A percentile compares a stretch with the other conserved stretches of the same genome.
These are phyloP conservation scores for Thereva nobilitata DNA, from an alignment of 2,888 invertebrate species.

Conservation along the genomic window DNA sequence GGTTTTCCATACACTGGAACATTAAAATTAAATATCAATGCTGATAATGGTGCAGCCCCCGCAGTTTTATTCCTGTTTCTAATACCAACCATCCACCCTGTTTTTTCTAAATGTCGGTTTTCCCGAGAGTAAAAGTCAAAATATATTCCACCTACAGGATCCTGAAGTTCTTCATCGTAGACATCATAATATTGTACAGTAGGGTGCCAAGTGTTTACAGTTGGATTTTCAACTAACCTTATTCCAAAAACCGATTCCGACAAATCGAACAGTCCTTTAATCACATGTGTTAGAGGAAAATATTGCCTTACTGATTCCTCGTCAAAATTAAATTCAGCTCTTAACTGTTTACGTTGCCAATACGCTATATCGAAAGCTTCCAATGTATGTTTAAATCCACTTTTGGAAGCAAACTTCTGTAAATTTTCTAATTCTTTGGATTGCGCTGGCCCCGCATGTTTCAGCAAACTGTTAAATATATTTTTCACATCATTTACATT, in stretches of 20 bases:
- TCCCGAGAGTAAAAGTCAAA: constrained; percentile 78
- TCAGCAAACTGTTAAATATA: constrained; percentile 68
- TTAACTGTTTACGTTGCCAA: constrained; percentile 79
- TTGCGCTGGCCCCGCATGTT: constrained; percentile 74
- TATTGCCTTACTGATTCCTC: constrained; percentile 76
- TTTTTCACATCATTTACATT: constrained; percentile 73
- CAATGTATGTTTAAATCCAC: constrained; percentile 71
- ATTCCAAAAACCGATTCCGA: constrained; percentile 79
- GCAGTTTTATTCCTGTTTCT: constrained; percentile 68
- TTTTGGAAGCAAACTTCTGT: constrained; percentile 71
- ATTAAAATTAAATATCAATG: constrained; percentile 82
- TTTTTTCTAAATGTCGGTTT: constrained; percentile 59
- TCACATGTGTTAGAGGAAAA: constrained; percentile 80
- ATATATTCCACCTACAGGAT: constrained; percentile 80
- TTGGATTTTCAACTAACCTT: constrained; percentile 68
- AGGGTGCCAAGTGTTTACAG: constrained; percentile 79
- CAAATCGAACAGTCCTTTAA: constrained; percentile 77
- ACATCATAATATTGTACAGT: constrained; percentile 84
- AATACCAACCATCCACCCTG: constrained; percentile 80
- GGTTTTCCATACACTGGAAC: constrained; percentile 67
- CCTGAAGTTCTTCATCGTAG: constrained; percentile 62
- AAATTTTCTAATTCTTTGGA: constrained; percentile 73
- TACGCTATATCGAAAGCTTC: constrained; percentile 86
- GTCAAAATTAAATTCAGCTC: constrained; percentile 68
- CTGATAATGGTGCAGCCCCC: constrained; percentile 72